A percentile compares a stretch with the other conserved stretches of the same genome.
Conservation (phyloP, 2,888 invertebrate genomes). For the Stratiomys singularior region DNA sequence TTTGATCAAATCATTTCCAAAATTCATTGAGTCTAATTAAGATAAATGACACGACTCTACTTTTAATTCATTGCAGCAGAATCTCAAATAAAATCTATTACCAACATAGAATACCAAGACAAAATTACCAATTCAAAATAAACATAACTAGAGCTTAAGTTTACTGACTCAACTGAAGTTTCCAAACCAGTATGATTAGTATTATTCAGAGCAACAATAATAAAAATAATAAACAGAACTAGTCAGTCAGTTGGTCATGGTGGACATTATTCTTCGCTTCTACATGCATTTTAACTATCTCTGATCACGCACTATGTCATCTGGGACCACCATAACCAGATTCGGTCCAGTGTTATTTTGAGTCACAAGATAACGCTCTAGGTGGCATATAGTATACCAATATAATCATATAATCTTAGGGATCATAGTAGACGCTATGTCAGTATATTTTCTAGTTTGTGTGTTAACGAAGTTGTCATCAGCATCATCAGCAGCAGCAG, state of each 20-base stretch:
- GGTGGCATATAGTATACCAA: neutral
- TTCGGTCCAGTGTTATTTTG: neutral
- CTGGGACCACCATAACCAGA: neutral
- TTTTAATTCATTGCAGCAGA: too few relatives aligned
- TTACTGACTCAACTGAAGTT: neutral
- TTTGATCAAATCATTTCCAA: too few relatives aligned
- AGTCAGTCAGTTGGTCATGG: neutral
- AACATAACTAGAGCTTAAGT: neutral
- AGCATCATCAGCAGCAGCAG: neutral
- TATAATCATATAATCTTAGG: too few relatives aligned
- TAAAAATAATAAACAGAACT: neutral
- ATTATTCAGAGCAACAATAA: neutral
- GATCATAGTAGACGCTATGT: too few relatives aligned
- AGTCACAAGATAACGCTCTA: conserved; percentile 11
- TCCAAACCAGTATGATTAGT: neutral
- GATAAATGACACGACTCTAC: too few relatives aligned
- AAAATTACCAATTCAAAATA: too few relatives aligned
- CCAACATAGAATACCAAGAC: too few relatives aligned
- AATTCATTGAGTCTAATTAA: too few relatives aligned
- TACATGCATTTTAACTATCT: conserved; percentile 27
- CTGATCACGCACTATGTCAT: neutral
- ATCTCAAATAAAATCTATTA: too few relatives aligned
- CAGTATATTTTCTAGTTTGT: too few relatives aligned
- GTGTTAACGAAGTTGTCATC: neutral
- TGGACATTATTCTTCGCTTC: neutral